These are phyloP conservation scores for Myotis davidii DNA, from an alignment of 2,113 vertebrate species.

Conservation along the genomic window DNA sequence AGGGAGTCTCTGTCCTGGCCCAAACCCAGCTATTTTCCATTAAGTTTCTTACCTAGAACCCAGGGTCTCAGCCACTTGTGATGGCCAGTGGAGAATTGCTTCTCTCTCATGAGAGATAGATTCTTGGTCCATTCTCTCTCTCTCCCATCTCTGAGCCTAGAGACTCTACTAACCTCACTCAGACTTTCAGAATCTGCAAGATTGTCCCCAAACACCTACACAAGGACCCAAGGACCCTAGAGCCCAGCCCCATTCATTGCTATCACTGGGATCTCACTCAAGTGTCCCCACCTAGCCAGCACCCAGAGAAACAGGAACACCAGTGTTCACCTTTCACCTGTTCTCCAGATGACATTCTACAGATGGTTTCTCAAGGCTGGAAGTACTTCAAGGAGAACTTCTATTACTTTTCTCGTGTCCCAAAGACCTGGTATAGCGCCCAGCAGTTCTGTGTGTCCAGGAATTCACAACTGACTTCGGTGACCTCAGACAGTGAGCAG, in stretches of 20 bases:
- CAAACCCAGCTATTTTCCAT: neutral
- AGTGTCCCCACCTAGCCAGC: neutral
- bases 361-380: slow-evolving; percentile 69
- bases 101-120: neutral
- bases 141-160: neutral
- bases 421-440: slow-evolving; percentile 75
- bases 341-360: slow-evolving; percentile 61
- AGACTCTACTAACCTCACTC: neutral
- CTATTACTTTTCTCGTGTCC: slow-evolving; percentile 59
- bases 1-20: neutral
- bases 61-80: neutral
- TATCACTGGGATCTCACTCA: neutral
- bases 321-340: neutral
- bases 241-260: neutral
- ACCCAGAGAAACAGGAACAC: neutral
- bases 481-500: slow-evolving; percentile 75
- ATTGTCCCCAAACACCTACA: neutral
- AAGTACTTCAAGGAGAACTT: slow-evolving; percentile 63
- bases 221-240: neutral
- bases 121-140: neutral
- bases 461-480: slow-evolving; percentile 67
- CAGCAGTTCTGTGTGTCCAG: slow-evolving; percentile 59
- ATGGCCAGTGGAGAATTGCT: neutral
- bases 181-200: neutral
- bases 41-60: neutral